Base-by-base conservation (phyloP, 2,113 vertebrate species). In the Brachyhypopomus occidentalis region DNA sequence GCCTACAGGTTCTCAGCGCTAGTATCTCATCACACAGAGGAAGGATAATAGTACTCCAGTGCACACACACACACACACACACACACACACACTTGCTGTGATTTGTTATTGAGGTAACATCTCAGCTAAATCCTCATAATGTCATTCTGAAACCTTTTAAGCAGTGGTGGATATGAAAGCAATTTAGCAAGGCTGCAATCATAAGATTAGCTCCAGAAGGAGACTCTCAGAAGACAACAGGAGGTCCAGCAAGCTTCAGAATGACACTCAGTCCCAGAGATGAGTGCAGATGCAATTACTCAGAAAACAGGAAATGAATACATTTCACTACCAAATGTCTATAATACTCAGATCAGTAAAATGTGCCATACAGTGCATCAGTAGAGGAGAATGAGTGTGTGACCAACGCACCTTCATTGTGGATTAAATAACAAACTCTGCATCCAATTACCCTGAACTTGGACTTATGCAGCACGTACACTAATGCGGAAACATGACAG, bases 51-150 rank as follows among this genome's bases (percentile, higher is more conserved):
- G 60, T 81, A 84, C 81, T 84, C 79, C 69, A 77, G 67, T 77
- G 23, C 27, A 36, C 73, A 45, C 45, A 62, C 60, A 22, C 77
- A 67, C n/a, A 27, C 67, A 70, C 73, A 75, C 34, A 66, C 62
- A 84, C 75, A 72, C 38, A 73, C 62, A 64, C 73, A 74, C 75
- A 79, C 84, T 83, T 72, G 80, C 79, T 63, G 82, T 70, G 80
- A 56, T 67, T 85, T 80, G 75, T 83, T 83, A 84, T 84, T 77
- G 60, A 80, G 70, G 77, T 79, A 80, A 76, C 62, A 74, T 80
- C 80, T 52, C 62, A 25, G 79, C 72, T 74, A 87, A 88, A 88
- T 85, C 87, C 75, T 78, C 87, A 79, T 84, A 85, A 84, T 86
- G 80, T 81, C 84, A 88, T 86, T 79, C 74, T 78, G 72, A 64